Base-by-base conservation (phyloP, 2,888 invertebrate species). In the Apodemia duryi region DNA sequence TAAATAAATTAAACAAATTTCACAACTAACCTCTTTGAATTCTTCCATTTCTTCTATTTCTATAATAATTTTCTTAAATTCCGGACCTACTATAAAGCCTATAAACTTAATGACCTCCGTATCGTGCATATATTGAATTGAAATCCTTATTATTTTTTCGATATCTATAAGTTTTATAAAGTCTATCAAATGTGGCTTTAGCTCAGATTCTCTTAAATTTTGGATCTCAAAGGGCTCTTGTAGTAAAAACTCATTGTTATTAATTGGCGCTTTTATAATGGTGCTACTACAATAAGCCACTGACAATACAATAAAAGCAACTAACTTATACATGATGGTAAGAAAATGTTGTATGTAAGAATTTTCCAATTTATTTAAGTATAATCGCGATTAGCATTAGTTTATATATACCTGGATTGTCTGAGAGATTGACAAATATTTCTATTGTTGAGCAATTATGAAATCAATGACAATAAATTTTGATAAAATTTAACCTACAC, bases 21-120 rank as follows among this genome's bases (percentile, higher is more conserved):
- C 38, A 38, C 1, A 38, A 38, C 70, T 73, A 71, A 82, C 82
- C 81, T 81, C 79, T 68, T 76, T 77, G 71, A 81, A 81, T 68
- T 81, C 81, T 5, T 72, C 71, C 52, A 80, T 72, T 28, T 73
- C 69, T 68, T 81, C 78, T 61, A 81, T 74, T 21, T 81, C 76
- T 69, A 68, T 69, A 38, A 81, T 54, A 1, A 77, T 60, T 43
- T 78, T 69, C 62, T 74, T 73, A 65, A 81, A 78, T 52, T 79
- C 68, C 0, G 75, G 69, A 63, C 80, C 77, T 0, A 75, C 46
- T 6, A 80, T 13, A 61, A 82, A 80, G 11, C 68, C 69, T 0
- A 77, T 21, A 64, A 82, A 80, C 21, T 71, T 74, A 21, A 74
- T 35, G 6, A 81, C 78, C 69, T 81, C 81, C 35, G 76, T 73